phyloP scores from a whole-genome alignment of 2,113 vertebrate genomes.

The Ramphastos sulfuratus region DNA sequence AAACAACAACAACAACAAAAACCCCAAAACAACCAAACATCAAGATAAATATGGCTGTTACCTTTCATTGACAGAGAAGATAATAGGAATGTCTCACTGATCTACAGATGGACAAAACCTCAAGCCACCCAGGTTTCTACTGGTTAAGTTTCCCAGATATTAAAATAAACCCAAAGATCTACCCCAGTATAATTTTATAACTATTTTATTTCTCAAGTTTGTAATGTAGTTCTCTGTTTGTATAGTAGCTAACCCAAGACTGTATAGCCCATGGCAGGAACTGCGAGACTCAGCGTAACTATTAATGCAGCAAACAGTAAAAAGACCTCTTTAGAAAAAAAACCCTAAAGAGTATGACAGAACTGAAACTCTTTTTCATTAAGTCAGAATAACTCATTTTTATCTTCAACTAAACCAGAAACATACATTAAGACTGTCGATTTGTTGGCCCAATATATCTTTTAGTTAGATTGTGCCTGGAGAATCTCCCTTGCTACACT shows the following conservation, averaged over 20 bases:
- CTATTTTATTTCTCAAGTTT: neutral
- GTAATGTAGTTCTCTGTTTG: neutral
- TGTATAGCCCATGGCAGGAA: neutral
- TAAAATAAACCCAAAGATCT: accelerated
- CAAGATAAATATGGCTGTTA: neutral
- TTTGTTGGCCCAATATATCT: neutral
- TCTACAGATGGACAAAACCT: neutral
- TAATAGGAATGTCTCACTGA: neutral
- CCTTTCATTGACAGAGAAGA: neutral
- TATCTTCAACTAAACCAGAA: neutral
- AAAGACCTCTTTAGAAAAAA: neutral
- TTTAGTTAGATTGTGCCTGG: neutral
- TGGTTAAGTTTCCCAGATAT: neutral
- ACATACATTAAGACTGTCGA: neutral
- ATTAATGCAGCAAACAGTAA: neutral
- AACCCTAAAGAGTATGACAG: neutral
- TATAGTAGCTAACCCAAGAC: neutral
- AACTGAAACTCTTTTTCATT: neutral
- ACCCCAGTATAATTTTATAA: neutral
- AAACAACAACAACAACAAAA: neutral
- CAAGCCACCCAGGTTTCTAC: neutral
- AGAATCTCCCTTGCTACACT: neutral
- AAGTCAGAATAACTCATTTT: neutral
- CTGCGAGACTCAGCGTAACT: neutral
- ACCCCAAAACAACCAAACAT: too few relatives aligned